Evolutionary conservation across 1,140 invertebrate genomes (phyloP).

Genomic region (Popillia japonica): DNA sequence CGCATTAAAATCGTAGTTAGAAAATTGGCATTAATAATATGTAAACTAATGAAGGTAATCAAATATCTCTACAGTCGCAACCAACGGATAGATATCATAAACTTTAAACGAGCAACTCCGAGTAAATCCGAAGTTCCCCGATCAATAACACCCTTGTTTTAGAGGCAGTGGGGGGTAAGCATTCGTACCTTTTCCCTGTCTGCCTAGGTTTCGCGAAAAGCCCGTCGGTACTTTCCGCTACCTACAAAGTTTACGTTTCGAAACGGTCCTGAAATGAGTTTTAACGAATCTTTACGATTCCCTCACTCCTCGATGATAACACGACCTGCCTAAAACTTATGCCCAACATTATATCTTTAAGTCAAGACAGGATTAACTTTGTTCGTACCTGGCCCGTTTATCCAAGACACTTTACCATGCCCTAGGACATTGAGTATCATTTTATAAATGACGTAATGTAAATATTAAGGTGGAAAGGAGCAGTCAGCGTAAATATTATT

Average conservation of each 20-base stretch:
- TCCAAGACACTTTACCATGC: not conserved
- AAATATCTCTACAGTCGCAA: not conserved
- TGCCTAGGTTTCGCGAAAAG: not conserved
- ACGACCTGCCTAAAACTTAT: slow-evolving; percentile 20
- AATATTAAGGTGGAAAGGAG: not conserved
- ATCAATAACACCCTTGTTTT: slow-evolving; percentile 12
- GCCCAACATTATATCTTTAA: not conserved
- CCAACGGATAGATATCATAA: not conserved
- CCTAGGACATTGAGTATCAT: not conserved
- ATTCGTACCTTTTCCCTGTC: slow-evolving; percentile 1
- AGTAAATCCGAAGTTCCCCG: slow-evolving; percentile 1
- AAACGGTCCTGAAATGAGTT: slow-evolving; percentile 27
- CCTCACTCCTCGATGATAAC: slow-evolving; percentile 19
- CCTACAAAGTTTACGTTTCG: slow-evolving; percentile 11
- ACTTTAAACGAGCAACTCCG: not conserved
- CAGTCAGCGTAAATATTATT: too few species aligned
- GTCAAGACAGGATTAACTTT: slow-evolving; percentile 21
- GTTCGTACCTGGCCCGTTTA: not conserved
- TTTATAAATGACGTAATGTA: slow-evolving; percentile 17
- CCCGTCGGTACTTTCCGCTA: not conserved
- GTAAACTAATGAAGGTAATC: not conserved
- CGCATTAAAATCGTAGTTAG: not conserved
- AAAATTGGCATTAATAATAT: not conserved
- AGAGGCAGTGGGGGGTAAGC: not conserved
- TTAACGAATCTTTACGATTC: slow-evolving; percentile 32